phyloP scores from a whole-genome alignment of 1,140 invertebrate genomes.

The Anastatus disparis region DNA sequence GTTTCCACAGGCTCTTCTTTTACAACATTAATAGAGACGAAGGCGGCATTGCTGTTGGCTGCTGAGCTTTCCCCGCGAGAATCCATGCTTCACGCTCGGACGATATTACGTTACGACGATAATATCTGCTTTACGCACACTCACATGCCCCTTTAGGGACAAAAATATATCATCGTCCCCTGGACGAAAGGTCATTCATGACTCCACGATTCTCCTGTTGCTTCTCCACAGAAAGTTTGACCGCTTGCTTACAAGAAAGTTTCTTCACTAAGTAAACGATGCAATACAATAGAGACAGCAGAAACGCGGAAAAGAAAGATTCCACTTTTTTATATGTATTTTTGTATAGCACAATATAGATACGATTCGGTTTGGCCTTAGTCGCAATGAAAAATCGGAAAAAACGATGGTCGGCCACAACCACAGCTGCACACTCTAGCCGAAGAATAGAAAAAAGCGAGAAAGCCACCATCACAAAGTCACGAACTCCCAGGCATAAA shows the following conservation, averaged over 20 bases:
- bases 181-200: background rate
- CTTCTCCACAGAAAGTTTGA: too few species aligned
- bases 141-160: too few species aligned
- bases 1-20: slow-evolving; percentile 23
- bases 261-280: background rate
- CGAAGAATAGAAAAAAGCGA: too few species aligned
- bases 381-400: too few species aligned
- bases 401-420: too few species aligned
- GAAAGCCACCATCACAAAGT: slow-evolving; percentile 27
- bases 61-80: background rate
- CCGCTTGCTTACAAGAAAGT: too few species aligned
- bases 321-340: too few species aligned
- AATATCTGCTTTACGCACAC: background rate
- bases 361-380: too few species aligned
- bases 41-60: background rate
- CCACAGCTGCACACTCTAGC: too few species aligned
- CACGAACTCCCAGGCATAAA: too few species aligned
- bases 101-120: background rate
- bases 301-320: background rate
- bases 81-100: slow-evolving; percentile 9
- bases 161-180: background rate
- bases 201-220: background rate
- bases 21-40: background rate
- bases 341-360: too few species aligned
- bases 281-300: background rate